Evolutionary conservation across 2,113 vertebrate genomes (phyloP), one percentile per base, ranked within the genome.

Genomic region (Solea senegalensis): DNA sequence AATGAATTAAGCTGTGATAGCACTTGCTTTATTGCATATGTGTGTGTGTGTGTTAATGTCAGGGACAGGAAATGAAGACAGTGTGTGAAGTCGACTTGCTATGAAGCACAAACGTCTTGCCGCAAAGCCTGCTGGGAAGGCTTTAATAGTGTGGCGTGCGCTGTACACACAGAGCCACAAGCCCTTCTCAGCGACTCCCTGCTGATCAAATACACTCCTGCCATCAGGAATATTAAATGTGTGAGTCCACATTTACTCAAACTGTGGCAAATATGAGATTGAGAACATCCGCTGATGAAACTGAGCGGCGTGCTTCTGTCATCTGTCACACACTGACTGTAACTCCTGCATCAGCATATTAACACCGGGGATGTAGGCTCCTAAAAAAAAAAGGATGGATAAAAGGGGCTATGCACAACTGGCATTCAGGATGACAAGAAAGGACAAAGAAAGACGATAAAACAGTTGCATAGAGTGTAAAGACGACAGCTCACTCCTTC

Each of bases 391-490:
- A 6, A 64, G 50, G 13, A 15, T 55, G 7, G 56, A 60, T 2
- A 10, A 81, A 56, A 72, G 13, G 9, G 11, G 9, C 49, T 76
- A 0, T 0, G 9, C 15, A 43, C 16, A 54, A 21, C 40, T 52
- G 54, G 46, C 27, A 13, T 60, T 55, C 4, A n/a, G 43, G 41
- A 61, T 9, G 2, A 62, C 46, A 46, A 65, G 34, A 51, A 41
- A 34, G 5, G n/a, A 50, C n/a, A 40, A n/a, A 40, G 48, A 83
- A 78, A 65, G 75, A 62, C 43, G 39, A 82, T 39, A 46, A 67
- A 80, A 86, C 77, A 77, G 80, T 93, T 94, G 93, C 93, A 94
- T 94, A 93, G 92, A 89, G 86, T 86, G 76, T 93, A 94, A 94
- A 94, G 93, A 91, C 84, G 82, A 90, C 93, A 92, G 93, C 92